These are phyloP conservation scores for Ceuthmochares aereus DNA, from an alignment of 2,113 vertebrate genomes.

Conservation along the genomic window DNA sequence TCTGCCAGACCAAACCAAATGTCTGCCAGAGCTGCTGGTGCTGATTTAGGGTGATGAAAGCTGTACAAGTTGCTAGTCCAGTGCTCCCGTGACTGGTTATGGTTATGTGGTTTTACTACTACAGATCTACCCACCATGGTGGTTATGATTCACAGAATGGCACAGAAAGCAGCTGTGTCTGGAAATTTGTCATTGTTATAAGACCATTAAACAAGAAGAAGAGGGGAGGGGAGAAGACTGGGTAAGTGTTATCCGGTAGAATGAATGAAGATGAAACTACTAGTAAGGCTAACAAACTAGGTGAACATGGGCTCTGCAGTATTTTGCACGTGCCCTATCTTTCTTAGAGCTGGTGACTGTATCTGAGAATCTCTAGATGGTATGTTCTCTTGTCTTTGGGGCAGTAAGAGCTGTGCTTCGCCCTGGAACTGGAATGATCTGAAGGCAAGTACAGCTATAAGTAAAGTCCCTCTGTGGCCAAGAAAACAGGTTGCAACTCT, in stretches of 20 bases:
- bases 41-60: neutral
- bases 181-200: neutral
- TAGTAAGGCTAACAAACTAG: neutral
- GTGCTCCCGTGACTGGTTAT: neutral
- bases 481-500: neutral
- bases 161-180: neutral
- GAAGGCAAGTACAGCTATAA: neutral
- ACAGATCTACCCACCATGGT: neutral
- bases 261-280: neutral
- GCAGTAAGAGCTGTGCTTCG: no score
- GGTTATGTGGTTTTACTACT: neutral
- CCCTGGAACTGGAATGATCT: neutral
- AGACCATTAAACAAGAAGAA: neutral
- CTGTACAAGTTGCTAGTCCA: neutral
- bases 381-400: neutral
- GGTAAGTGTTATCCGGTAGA: neutral
- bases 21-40: neutral
- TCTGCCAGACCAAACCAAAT: neutral
- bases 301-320: neutral
- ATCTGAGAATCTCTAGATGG: neutral
- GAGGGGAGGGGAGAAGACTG: neutral
- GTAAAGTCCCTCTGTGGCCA: neutral
- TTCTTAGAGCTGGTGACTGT: neutral
- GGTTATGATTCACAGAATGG: neutral
- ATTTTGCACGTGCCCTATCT: neutral